Conservation (phyloP, 1,140 invertebrate genomes). For the Palaemon carinicauda region DNA sequence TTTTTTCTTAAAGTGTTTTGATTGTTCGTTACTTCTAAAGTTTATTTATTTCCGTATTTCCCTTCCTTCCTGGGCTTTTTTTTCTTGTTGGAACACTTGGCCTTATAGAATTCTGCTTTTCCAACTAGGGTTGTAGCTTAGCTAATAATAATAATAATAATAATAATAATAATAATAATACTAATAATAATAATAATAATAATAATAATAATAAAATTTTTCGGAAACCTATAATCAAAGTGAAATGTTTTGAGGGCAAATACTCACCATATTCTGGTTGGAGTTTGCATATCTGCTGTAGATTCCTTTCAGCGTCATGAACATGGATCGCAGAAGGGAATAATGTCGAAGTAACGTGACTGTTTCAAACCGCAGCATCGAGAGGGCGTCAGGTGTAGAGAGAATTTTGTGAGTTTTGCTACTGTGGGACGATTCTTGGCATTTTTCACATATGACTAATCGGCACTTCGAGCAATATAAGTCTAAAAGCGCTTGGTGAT, state of each 20-base stretch:
- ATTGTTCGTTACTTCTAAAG: no score
- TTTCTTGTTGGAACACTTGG: no score
- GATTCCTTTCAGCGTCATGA: background rate
- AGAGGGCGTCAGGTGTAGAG: conserved; percentile 23
- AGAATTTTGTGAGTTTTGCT: conserved; percentile 27
- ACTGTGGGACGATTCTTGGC: background rate
- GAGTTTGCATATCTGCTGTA: background rate
- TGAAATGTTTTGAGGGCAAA: background rate
- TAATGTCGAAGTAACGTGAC: conserved; percentile 29
- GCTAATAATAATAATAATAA: no score
- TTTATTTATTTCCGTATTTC: no score
- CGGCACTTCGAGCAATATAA: conserved; percentile 39
- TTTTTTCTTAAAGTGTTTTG: no score
- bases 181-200: no score
- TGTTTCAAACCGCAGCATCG: conserved; percentile 18
- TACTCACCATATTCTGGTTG: background rate
- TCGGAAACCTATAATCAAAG: background rate
- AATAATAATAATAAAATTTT: no score
- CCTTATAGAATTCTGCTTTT: no score
- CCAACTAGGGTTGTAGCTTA: no score
- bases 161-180: no score
- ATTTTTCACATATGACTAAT: conserved; percentile 28
- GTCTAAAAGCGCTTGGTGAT: background rate
- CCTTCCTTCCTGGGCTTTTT: no score
- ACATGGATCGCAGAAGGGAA: conserved; percentile 1